Evolutionary conservation across 2,888 invertebrate species (phyloP).

Genomic region (Calliscelio sp.): DNA sequence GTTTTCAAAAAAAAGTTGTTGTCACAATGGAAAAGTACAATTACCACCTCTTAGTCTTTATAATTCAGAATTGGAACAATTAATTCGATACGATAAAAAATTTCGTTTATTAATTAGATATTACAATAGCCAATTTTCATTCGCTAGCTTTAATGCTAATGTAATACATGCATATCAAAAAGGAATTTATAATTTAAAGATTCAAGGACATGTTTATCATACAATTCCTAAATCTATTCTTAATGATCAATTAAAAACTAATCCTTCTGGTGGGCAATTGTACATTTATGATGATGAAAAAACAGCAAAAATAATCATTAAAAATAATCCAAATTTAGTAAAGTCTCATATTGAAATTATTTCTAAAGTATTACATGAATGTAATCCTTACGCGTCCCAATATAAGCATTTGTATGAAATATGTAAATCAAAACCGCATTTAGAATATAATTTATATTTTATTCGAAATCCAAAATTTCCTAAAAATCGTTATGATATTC

Average conservation of each 20-base stretch:
- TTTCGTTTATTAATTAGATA: conserved; percentile 1
- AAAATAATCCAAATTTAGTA: conserved; percentile 25
- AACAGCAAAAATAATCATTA: not conserved
- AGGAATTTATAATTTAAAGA: conserved; percentile 15
- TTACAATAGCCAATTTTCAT: conserved; percentile 11
- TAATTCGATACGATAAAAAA: not conserved
- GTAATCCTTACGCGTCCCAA: conserved; percentile 2
- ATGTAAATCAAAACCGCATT: not conserved
- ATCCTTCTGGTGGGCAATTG: not conserved
- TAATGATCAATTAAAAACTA: not conserved
- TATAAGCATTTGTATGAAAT: conserved; percentile 24
- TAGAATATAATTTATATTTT: conserved; percentile 27
- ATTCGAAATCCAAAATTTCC: not conserved
- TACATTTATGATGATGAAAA: conserved; percentile 1
- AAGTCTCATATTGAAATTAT: conserved; percentile 13
- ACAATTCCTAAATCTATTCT: not conserved
- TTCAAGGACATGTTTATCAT: conserved; percentile 12
- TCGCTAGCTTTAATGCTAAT: conserved; percentile 7
- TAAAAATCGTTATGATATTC: conserved; percentile 1
- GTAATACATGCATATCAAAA: not conserved
- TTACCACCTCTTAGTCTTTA: conserved; percentile 1
- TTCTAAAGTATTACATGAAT: conserved; percentile 10
- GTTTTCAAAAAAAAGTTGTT: not conserved
- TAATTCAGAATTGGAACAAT: not conserved
- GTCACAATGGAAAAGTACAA: conserved; percentile 1